Percentiles rank a stretch among this genome's conserved stretches.
phyloP scores from a whole-genome alignment of 2,797 vertebrate genomes.

The Sciurus carolinensis region DNA sequence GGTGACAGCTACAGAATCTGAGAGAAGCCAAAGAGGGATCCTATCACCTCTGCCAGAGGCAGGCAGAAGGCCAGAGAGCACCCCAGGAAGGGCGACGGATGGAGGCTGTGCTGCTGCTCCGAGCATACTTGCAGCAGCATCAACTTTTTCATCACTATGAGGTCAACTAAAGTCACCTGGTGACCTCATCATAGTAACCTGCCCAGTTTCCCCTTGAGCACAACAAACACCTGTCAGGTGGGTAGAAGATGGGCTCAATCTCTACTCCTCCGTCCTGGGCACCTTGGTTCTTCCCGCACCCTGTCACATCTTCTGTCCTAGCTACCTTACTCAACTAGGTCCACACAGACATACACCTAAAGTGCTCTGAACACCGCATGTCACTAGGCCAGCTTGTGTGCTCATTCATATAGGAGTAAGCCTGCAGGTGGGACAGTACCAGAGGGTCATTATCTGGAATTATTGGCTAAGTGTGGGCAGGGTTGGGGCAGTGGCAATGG shows the following conservation, averaged over 20 bases:
- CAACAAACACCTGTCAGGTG: constrained; percentile 46
- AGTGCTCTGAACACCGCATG: constrained; percentile 82
- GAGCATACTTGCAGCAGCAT: constrained; percentile 89
- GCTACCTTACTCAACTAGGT: constrained; percentile 88
- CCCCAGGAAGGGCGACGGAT: background rate
- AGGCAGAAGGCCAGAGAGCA: background rate
- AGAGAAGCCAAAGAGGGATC: background rate
- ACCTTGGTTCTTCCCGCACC: background rate
- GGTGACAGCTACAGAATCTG: background rate
- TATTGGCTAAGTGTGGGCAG: constrained; percentile 91
- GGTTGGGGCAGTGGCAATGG: constrained; percentile 85
- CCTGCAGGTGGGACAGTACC: constrained; percentile 83
- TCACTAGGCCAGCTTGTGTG: constrained; percentile 91
- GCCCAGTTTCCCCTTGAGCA: constrained; percentile 89
- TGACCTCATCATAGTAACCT: constrained; percentile 87
- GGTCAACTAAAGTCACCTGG: constrained; percentile 92
- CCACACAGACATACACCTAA: constrained; percentile 85
- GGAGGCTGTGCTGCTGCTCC: background rate
- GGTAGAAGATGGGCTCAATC: background rate
- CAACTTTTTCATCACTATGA: constrained; percentile 91
- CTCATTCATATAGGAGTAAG: constrained; percentile 87
- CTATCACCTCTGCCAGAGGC: background rate
- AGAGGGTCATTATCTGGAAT: constrained; percentile 87
- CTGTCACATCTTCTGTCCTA: no score
- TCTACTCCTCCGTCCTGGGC: no score